Base-by-base conservation (phyloP, 1,140 invertebrate genomes). In the Tachypleus tridentatus region DNA sequence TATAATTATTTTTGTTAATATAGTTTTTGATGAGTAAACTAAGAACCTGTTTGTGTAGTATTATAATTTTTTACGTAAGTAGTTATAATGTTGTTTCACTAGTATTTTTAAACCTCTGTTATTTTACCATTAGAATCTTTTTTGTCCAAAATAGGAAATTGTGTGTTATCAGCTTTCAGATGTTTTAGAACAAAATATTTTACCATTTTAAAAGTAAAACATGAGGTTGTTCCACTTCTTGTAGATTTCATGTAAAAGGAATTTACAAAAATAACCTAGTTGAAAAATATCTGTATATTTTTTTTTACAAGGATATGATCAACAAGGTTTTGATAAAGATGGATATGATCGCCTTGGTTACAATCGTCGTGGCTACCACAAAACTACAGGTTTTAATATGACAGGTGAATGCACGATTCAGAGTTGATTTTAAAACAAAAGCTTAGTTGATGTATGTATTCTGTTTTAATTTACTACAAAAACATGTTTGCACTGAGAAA, bases 271-370 rank as follows among this genome's bases (percentile, higher is more conserved):
- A 57, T 53, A 62, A 62, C 49, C 29, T 29, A 29, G 29, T 61
- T 50, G 9, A 67, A 64, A 49, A 57, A 57, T 10, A 11, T 54
- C 7, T 54, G 66, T 48, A 9, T 67, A 10, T 29, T 29, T 29
- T 29, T 29, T 29, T 29, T 29, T 29, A 29, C 29, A 29, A 52
- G 58, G 61, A 5, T 68, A 59, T 50, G 59, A 65, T 60, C 8
- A 54, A 49, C 6, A 53, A 48, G 64, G 64, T 11, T 68, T 58
- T 52, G 52, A 68, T 61, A 48, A 62, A 53, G 61, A 65, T 61
- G 67, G 67, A 8, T 68, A 63, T 56, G 60, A 67, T n/a, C 58
- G 60, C 48, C 51, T 60, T 5, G 63, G 63, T 8, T 67, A 67
- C 53, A 63, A 67, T 52, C 10, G 49, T 5, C 10, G 58, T 7